Base-by-base conservation (phyloP, 2,113 vertebrate genomes). In the Tor tambroides region DNA sequence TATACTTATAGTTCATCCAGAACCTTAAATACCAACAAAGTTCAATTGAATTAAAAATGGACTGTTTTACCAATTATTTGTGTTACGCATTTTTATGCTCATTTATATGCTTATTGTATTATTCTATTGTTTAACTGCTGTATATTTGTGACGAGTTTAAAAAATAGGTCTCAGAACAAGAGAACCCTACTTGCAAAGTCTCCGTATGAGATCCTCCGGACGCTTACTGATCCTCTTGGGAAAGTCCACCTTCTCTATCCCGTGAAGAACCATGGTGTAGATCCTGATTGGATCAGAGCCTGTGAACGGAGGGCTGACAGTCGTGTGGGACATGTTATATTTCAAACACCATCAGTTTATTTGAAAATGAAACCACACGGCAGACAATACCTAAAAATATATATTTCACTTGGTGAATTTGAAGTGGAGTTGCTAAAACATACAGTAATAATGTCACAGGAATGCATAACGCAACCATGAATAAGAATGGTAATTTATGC, bases 221-320 rank as follows among this genome's bases (percentile, higher is more conserved):
- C 92, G 93, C 71, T 94, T 95, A 72, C 92, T 85, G 30, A 95
- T 93, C 54, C 87, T 92, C 82, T 94, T 95, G 38, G 95, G 94
- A 86, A 95, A 93, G 89, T 95, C 94, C 46, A 95, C 94, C 78
- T 95, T 95, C 81, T 95, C 95, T 21, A 95, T 95, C 67, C 95
- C 95, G 46, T 94, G 92, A 15, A 95, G 93, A 80, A 95, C 93
- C 94, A 93, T 94, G 56, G 94, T 95, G 91, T 95, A 95, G 82
- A 95, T 95, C 89, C 94, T 94, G 61, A 95, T 95, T 32, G 94
- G 94, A 89, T 95, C 95, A 5, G 94, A 88, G 30, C 95, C 95
- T 61, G 89, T 67, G 86, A 95, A 95, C 2, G 95, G 95, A 11
- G 95, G 95, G 28, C 95, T 95, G 86, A 8, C 84, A 76, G 80